A percentile compares a stretch with the other conserved stretches of the same genome.
Conservation (phyloP, 2,113 vertebrate genomes). For the Scortum barcoo region DNA sequence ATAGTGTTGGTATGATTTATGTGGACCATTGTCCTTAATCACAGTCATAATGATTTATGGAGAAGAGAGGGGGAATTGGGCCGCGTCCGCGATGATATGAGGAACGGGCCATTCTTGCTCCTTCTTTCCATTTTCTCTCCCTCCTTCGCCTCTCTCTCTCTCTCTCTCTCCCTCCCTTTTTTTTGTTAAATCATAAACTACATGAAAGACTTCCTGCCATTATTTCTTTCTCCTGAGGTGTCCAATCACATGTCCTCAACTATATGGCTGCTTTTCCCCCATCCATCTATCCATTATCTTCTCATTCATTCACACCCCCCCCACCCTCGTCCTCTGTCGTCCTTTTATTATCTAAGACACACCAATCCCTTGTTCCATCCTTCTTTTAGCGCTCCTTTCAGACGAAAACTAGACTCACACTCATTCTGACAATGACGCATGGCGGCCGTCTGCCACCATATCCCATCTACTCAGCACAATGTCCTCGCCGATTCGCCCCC, state of each 20-base stretch:
- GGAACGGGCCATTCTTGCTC: conserved; percentile 36
- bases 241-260: conserved; percentile 43
- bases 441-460: conserved; percentile 60
- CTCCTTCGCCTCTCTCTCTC: no score
- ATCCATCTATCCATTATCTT: conserved; percentile 50
- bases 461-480: conserved; percentile 69
- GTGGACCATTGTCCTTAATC: conserved; percentile 65
- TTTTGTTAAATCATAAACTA: conserved; percentile 38
- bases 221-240: conserved; percentile 28
- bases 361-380: conserved; percentile 46
- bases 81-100: conserved; percentile 28
- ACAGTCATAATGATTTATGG: conserved; percentile 60
- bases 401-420: conserved; percentile 44
- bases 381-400: conserved; percentile 55
- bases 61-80: conserved; percentile 19
- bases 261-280: conserved; percentile 17
- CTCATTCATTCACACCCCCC: conserved; percentile 50
- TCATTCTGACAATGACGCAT: conserved; percentile 72
- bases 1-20: conserved; percentile 60
- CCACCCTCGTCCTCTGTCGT: conserved; percentile 38
- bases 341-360: conserved; percentile 55
- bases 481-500: conserved; percentile 61
- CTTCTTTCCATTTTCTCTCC: conserved; percentile 16
- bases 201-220: conserved; percentile 40
- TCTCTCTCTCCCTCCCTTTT: no score